These are phyloP conservation scores for Orchesella flavescens DNA, from an alignment of 2,888 invertebrate genomes.

Conservation along the genomic window DNA sequence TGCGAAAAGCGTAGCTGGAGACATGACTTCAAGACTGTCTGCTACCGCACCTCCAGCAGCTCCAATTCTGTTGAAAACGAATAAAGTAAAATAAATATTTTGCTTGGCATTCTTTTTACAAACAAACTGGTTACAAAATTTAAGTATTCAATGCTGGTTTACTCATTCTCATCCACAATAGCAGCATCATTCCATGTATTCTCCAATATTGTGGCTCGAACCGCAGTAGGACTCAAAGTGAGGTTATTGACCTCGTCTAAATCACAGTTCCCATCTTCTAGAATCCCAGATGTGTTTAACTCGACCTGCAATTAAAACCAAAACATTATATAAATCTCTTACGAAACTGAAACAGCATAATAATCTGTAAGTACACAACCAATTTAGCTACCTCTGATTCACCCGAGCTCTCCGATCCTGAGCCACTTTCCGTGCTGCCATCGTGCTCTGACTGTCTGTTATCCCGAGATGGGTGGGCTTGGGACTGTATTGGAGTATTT, in stretches of 20 bases:
- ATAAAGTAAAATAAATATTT: too few relatives aligned
- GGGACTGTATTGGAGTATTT: constrained; percentile 49
- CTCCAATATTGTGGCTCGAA: too few relatives aligned
- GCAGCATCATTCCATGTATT: not conserved
- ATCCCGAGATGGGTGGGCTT: constrained; percentile 38
- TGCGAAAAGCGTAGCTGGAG: constrained; percentile 46
- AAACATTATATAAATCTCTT: not conserved
- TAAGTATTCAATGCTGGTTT: too few relatives aligned
- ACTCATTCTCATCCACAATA: not conserved
- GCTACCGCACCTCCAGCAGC: constrained; percentile 26
- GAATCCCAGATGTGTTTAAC: not conserved
- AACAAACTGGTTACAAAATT: too few relatives aligned
- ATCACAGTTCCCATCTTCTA: constrained; percentile 7
- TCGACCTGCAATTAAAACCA: not conserved
- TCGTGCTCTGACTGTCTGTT: constrained; percentile 36
- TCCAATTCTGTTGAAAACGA: constrained; percentile 13
- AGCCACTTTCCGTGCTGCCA: constrained; percentile 33
- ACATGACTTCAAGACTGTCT: constrained; percentile 25
- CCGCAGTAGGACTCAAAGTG: too few relatives aligned
- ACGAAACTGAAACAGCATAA: not conserved
- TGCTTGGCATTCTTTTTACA: too few relatives aligned
- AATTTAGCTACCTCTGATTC: constrained; percentile 40
- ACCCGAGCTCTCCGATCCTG: constrained; percentile 48
- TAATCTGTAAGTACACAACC: not conserved
- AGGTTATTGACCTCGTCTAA: not conserved